Conservation (phyloP, 2,113 vertebrate species). For the Syngnathus typhle region DNA sequence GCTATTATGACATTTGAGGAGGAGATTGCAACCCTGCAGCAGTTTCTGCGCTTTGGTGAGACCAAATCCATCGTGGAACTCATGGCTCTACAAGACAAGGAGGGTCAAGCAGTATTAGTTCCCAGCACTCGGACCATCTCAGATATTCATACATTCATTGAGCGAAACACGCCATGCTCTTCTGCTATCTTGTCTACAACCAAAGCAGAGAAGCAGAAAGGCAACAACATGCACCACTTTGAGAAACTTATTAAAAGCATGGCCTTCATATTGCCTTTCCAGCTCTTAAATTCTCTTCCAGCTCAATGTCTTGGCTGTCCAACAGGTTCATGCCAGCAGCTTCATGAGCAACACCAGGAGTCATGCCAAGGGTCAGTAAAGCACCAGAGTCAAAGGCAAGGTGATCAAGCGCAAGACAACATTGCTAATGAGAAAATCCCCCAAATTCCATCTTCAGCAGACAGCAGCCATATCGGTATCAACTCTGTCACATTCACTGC, state of each 20-base stretch:
- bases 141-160: slow-evolving; percentile 93
- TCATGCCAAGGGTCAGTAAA: slow-evolving; percentile 46
- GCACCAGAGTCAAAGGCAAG: slow-evolving; percentile 38
- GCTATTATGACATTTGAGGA: slow-evolving; percentile 96
- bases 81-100: slow-evolving; percentile 95
- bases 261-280: slow-evolving; percentile 94
- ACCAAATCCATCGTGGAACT: slow-evolving; percentile 97
- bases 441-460: slow-evolving; percentile 64
- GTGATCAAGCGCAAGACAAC: slow-evolving; percentile 33
- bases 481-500: slow-evolving; percentile 68
- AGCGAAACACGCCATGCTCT: slow-evolving; percentile 78
- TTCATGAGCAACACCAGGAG: slow-evolving; percentile 59
- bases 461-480: slow-evolving; percentile 71
- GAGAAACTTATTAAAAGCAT: slow-evolving; percentile 92
- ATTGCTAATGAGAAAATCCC: slow-evolving; percentile 53
- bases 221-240: slow-evolving; percentile 81
- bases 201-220: slow-evolving; percentile 76
- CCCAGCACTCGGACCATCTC: slow-evolving; percentile 81
- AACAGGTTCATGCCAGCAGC: slow-evolving; percentile 70
- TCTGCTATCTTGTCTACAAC: slow-evolving; percentile 57
- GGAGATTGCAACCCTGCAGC: slow-evolving; percentile 90
- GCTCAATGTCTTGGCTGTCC: slow-evolving; percentile 81
- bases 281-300: slow-evolving; percentile 85
- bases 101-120: slow-evolving; percentile 80
- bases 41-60: slow-evolving; percentile 97